Evolutionary conservation across 2,113 vertebrate genomes (phyloP).

Genomic region (Eidolon helvum): DNA sequence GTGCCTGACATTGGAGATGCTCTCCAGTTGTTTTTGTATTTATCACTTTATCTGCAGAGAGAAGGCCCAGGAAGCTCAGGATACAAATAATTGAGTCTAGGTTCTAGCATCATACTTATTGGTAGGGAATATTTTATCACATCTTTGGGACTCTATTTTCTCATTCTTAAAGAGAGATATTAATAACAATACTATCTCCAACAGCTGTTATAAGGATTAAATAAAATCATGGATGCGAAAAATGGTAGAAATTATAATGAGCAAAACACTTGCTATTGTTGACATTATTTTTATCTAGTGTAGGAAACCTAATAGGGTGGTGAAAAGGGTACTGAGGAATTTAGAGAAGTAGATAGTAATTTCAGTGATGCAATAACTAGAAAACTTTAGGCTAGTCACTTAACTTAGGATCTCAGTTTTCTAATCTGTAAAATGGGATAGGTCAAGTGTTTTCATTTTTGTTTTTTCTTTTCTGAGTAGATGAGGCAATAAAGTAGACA

Average conservation of each 20-base stretch:
- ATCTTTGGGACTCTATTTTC: conserved; percentile 7
- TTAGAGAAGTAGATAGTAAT: background rate
- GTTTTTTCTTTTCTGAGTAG: background rate
- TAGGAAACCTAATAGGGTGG: background rate
- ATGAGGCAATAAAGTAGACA: background rate
- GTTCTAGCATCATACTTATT: background rate
- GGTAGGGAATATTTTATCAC: background rate
- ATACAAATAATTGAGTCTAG: background rate
- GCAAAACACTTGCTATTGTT: background rate
- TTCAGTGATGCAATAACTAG: background rate
- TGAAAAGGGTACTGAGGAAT: background rate
- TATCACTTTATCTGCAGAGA: background rate
- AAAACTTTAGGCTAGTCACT: background rate
- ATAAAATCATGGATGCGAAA: background rate
- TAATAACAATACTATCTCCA: background rate
- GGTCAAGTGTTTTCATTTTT: background rate
- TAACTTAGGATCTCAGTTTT: background rate
- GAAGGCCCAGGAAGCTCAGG: background rate
- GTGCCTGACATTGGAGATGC: background rate
- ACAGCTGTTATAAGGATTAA: background rate
- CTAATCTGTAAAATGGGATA: background rate
- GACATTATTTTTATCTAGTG: background rate
- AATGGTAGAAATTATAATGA: background rate
- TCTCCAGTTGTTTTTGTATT: background rate
- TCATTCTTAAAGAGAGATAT: background rate